phyloP scores from a whole-genome alignment of 2,888 invertebrate genomes.

The Nymphalis polychloros region DNA sequence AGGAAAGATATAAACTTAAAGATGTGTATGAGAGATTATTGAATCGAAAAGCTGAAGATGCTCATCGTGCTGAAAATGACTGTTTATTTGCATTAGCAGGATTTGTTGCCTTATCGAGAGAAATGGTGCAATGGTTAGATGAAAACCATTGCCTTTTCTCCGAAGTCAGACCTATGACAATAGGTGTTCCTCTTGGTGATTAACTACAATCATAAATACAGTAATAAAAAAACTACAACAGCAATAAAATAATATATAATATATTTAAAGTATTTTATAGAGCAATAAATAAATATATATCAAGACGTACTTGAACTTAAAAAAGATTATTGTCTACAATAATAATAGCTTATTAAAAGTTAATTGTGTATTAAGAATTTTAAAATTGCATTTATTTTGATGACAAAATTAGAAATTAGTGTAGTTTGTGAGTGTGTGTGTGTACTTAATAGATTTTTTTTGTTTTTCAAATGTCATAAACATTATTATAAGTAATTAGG shows the following conservation, averaged over 20 bases:
- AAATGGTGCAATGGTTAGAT: conserved; percentile 80
- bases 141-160: conserved; percentile 53
- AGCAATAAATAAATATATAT: neutral
- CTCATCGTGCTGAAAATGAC: conserved; percentile 87
- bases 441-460: too few species aligned
- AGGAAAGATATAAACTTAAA: conserved; percentile 74
- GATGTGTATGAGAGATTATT: conserved; percentile 81
- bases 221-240: neutral
- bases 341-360: too few species aligned
- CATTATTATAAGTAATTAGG: too few species aligned
- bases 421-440: too few species aligned
- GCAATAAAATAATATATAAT: too few species aligned
- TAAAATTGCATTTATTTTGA: too few species aligned
- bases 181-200: conserved; percentile 53
- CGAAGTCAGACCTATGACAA: conserved; percentile 61
- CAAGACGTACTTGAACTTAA: too few species aligned
- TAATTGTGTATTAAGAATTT: too few species aligned
- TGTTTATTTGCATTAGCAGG: conserved; percentile 83
- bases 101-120: conserved; percentile 70
- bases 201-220: conserved; percentile 15
- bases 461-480: too few species aligned
- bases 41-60: conserved; percentile 59
- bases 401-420: too few species aligned
- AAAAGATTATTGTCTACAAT: too few species aligned
- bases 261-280: neutral